Percentiles rank a stretch among this genome's conserved stretches.
phyloP scores from a whole-genome alignment of 2,113 vertebrate species.

The Sigmodon hispidus region DNA sequence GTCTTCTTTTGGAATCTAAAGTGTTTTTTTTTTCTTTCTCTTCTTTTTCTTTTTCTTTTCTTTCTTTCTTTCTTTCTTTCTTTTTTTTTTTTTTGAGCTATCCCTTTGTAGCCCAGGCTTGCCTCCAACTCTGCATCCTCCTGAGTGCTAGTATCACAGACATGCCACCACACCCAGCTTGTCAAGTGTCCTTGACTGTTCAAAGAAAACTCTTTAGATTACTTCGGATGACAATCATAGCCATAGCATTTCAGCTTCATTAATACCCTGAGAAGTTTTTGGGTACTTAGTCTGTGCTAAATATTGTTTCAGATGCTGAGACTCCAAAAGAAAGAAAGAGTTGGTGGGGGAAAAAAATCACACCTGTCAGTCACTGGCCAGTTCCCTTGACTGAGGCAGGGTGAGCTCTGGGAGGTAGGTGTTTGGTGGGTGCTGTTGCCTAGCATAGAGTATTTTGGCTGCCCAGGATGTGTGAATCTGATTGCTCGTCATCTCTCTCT shows the following conservation, averaged over 20 bases:
- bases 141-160: not conserved
- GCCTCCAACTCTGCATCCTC: not conserved
- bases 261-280: not conserved
- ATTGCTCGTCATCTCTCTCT: not conserved
- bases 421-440: not conserved
- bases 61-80: no score
- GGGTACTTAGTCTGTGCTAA: not conserved
- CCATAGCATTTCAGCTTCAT: not conserved
- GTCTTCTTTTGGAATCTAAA: not conserved
- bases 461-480: not conserved
- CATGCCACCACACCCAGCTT: not conserved
- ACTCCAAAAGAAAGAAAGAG: not conserved
- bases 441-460: not conserved
- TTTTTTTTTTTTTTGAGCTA: no score
- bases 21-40: not conserved
- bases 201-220: constrained; percentile 4
- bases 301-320: not conserved
- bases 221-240: not conserved
- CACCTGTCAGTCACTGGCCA: not conserved
- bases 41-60: no score
- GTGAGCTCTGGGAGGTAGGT: not conserved
- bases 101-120: not conserved
- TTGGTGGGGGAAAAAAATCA: not conserved
- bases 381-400: not conserved
- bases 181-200: not conserved